phyloP scores from a whole-genome alignment of 2,888 invertebrate genomes.

The Meiosimyza decipiens region DNA sequence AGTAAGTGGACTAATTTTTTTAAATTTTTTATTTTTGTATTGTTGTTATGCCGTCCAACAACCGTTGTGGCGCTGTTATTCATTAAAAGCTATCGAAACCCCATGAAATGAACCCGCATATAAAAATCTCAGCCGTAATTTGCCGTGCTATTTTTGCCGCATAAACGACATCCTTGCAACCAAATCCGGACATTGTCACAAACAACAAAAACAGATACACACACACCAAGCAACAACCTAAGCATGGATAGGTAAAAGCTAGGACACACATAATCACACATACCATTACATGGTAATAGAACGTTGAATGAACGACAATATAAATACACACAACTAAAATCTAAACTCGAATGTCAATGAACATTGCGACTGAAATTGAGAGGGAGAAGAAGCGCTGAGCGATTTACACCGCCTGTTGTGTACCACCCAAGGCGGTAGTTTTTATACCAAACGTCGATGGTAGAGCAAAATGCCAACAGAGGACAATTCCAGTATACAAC shows the following conservation, averaged over 20 bases:
- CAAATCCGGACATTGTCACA: slow-evolving; percentile 5
- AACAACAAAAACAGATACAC: background rate
- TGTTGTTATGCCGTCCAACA: background rate
- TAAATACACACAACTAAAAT: slow-evolving; percentile 23
- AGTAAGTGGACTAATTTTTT: too few species aligned
- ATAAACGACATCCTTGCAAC: slow-evolving; percentile 9
- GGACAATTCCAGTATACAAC: background rate
- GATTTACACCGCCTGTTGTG: background rate
- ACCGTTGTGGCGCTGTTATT: background rate
- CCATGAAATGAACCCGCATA: slow-evolving; percentile 4
- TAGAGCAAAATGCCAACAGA: background rate
- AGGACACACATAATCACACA: slow-evolving; percentile 11
- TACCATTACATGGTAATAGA: slow-evolving; percentile 21
- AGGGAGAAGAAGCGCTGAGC: background rate
- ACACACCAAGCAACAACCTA: background rate
- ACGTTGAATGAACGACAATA: slow-evolving; percentile 20
- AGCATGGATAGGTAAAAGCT: background rate
- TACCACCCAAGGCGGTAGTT: too few species aligned
- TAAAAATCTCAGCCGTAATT: slow-evolving; percentile 25
- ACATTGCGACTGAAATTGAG: background rate
- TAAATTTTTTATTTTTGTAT: too few species aligned
- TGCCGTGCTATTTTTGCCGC: slow-evolving; percentile 2
- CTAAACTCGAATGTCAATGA: slow-evolving; percentile 26
- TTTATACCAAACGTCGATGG: background rate
- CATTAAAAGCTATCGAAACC: slow-evolving; percentile 1